Percentiles rank a stretch among this genome's conserved stretches.
Conservation (phyloP, 2,113 vertebrate genomes). For the Callospermophilus lateralis region DNA sequence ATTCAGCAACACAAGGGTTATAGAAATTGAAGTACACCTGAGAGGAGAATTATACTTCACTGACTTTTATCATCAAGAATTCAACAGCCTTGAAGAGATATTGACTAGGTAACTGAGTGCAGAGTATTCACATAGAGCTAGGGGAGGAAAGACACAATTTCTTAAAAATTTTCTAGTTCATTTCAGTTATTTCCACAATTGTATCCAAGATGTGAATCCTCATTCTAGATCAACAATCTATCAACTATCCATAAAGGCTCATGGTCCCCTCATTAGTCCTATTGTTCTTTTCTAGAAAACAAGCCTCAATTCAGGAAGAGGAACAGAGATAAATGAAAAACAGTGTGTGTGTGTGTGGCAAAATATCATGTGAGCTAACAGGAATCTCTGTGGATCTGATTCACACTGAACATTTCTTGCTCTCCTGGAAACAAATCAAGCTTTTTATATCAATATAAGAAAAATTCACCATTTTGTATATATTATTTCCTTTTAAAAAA, state of each 20-base stretch:
- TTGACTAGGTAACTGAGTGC: not conserved
- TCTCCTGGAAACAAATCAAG: not conserved
- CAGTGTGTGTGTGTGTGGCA: slow-evolving; percentile 55
- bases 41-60: not conserved
- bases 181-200: not conserved
- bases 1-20: not conserved
- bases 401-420: slow-evolving; percentile 56
- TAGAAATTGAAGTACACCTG: slow-evolving; percentile 11
- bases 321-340: slow-evolving; percentile 70
- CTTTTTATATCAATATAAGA: not conserved
- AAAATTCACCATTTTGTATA: slow-evolving; percentile 57
- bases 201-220: not conserved
- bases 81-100: not conserved
- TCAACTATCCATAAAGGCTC: slow-evolving; percentile 2
- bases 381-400: not conserved
- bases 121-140: not conserved
- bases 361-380: slow-evolving; percentile 39
- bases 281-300: slow-evolving; percentile 56
- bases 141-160: not conserved
- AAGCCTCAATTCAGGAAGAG: not conserved
- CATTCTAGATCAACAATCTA: not conserved
- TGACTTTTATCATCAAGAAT: slow-evolving; percentile 33
- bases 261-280: slow-evolving; percentile 33
- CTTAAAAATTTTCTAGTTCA: not conserved
- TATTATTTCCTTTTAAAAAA: not conserved